Evolutionary conservation across 2,797 vertebrate species (phyloP).

Genomic region (Eleutherodactylus coqui): DNA sequence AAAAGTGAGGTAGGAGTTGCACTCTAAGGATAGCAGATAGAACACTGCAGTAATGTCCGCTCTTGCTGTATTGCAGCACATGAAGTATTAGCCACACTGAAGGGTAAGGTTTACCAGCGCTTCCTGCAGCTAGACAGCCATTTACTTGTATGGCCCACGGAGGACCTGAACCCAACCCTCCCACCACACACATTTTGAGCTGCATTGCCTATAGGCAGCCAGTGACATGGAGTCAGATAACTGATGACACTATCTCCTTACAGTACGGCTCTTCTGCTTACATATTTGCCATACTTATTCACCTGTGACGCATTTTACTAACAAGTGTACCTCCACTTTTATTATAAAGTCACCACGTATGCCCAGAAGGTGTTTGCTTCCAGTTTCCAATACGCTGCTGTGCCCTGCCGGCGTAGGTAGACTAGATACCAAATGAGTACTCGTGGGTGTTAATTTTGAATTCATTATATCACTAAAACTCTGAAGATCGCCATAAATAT

Average conservation of each 20-base stretch:
- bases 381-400: background rate
- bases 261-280: background rate
- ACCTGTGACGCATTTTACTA: background rate
- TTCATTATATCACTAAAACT: no score
- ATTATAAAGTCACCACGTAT: background rate
- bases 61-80: no score
- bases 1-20: background rate
- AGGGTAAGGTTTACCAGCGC: no score
- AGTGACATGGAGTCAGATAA: background rate
- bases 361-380: background rate
- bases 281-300: background rate
- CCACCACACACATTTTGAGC: background rate
- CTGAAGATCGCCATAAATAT: no score
- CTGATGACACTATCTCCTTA: background rate
- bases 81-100: no score
- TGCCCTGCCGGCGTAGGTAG: no score
- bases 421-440: background rate
- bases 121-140: background rate
- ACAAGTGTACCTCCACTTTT: slow-evolving; percentile 21
- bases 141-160: background rate
- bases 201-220: background rate
- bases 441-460: no score
- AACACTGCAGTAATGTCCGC: no score
- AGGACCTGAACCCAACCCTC: background rate
- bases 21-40: no score